Base-by-base conservation (phyloP, 1,140 invertebrate genomes). In the Macrotrachela quadricornifera region DNA sequence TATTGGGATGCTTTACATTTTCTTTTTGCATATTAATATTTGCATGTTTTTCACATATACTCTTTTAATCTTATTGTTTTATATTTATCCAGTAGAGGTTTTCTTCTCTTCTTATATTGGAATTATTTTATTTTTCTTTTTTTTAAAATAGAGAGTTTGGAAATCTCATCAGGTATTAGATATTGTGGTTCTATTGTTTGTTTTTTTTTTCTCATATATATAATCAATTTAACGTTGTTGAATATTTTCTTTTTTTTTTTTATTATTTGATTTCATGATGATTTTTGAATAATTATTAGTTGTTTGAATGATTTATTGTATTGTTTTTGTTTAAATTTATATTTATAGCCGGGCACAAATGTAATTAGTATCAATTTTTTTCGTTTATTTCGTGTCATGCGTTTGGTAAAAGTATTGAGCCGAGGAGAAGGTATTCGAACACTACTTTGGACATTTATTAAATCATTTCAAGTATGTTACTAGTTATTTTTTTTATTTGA, bases 401-500 rank as follows among this genome's bases (percentile, higher is more conserved):
- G 50, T 21, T 15, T 51, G 15, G 10, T 42, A 3, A 16, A 40
- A 40, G 14, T 51, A 44, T 10, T 51, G 2, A 11, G 40, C 9
- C 39, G 37, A 21, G 42, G 50, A 17, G 42, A 44, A 44, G 42
- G 40, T 17, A 46, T 51, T 17, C 37, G 50, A 18, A 51, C n/a
- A 21, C 15, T 51, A 40, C 18, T 51, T 12, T 51, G 40, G 50
- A 51, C 50, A 46, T 51, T 51, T 51, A 14, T 51, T 16, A 44
- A 51, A 37, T 51, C 50, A n/a, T 51, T 51, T 16, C 39, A 51
- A 36, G 49, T 50, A 42, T 49, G 43, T 4, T 44, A 44, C n/a
- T n/a, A n/a, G n/a, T 30, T 4, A 30, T 8, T 4, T 30, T 30
- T 2, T 30, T 4, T 16, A 12, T 49, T 52, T 47, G 2, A 60